A percentile compares a stretch with the other conserved stretches of the same genome.
phyloP scores from a whole-genome alignment of 2,888 invertebrate species.

The Euphydryas editha region DNA sequence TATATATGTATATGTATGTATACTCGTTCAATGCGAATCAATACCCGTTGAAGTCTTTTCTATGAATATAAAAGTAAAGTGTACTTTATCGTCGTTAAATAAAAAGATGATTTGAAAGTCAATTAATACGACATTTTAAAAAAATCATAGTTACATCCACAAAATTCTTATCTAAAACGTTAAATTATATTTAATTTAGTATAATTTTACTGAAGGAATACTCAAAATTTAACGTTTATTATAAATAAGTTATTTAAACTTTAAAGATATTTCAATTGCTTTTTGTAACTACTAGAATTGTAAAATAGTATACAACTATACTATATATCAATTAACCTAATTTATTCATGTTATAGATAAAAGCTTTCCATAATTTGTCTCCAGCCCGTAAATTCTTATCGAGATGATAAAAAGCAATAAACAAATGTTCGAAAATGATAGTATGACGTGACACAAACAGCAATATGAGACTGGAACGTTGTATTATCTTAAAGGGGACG shows the following conservation, averaged over 20 bases:
- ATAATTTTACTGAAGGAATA: too few species aligned
- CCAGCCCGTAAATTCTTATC: constrained; percentile 18
- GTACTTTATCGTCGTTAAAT: background rate
- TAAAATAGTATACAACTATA: too few species aligned
- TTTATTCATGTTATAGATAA: background rate
- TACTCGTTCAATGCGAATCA: background rate
- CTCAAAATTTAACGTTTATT: too few species aligned
- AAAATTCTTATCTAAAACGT: too few species aligned
- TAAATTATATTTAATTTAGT: too few species aligned
- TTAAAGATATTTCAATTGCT: background rate
- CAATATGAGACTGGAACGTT: constrained; percentile 46
- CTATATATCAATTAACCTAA: background rate
- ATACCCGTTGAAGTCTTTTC: constrained; percentile 27
- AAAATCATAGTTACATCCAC: too few species aligned
- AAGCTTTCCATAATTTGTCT: background rate
- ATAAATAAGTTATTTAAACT: background rate
- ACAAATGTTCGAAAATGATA: constrained; percentile 38
- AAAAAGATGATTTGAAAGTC: too few species aligned
- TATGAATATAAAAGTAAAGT: background rate
- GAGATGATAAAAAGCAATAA: constrained; percentile 44
- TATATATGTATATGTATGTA: too few species aligned
- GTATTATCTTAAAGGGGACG: constrained; percentile 66
- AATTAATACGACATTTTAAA: too few species aligned
- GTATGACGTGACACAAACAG: constrained; percentile 50
- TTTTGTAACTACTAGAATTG: too few species aligned